Conservation (phyloP, 2,113 vertebrate genomes). For the Nannospalax galili region DNA sequence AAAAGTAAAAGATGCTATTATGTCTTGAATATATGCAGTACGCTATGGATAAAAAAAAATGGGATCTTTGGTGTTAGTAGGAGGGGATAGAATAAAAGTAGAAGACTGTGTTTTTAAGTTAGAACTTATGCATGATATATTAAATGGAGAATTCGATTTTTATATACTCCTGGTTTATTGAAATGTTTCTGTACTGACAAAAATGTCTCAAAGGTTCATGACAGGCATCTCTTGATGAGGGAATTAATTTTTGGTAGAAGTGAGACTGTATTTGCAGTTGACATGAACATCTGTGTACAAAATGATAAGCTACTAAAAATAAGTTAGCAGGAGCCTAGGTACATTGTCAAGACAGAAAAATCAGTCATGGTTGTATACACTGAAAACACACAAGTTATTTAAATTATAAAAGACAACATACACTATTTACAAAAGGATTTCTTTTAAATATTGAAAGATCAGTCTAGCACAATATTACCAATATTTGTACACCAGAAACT, state of each 20-base stretch:
- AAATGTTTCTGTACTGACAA: background rate
- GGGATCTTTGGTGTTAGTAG: background rate
- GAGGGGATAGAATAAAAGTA: background rate
- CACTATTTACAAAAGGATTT: no score
- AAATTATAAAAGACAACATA: no score
- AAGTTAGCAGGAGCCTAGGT: no score
- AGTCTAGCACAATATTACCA: no score
- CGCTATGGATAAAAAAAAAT: background rate
- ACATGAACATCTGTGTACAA: background rate
- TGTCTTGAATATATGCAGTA: background rate
- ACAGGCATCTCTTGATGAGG: background rate
- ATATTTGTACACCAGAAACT: no score
- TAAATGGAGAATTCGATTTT: background rate
- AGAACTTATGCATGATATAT: background rate
- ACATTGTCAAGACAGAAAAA: background rate
- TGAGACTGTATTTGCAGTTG: background rate
- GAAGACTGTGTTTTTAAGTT: slow-evolving; percentile 1
- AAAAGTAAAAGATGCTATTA: background rate
- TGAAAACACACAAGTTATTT: no score
- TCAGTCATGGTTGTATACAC: background rate
- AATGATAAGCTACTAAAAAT: background rate
- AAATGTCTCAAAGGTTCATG: no score
- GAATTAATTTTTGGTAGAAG: background rate
- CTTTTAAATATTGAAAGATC: no score
- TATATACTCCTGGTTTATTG: background rate